Conservation (phyloP, 2,113 vertebrate genomes). For the Rattus rattus region DNA sequence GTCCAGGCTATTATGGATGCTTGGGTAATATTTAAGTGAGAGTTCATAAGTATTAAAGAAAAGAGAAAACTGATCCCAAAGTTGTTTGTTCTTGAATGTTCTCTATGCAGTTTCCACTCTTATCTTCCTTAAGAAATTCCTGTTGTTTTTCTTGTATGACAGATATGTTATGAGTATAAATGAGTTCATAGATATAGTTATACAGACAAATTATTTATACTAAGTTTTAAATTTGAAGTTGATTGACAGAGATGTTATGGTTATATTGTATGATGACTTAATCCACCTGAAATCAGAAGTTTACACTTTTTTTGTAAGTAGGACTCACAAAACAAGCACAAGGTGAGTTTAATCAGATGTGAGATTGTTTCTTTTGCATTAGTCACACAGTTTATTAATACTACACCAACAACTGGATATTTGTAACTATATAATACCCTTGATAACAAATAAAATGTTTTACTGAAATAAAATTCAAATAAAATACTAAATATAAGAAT, state of each 20-base stretch:
- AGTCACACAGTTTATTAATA: neutral
- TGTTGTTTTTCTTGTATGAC: neutral
- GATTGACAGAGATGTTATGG: neutral
- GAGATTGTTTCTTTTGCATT: neutral
- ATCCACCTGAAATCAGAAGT: neutral
- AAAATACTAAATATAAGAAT: conserved; percentile 12
- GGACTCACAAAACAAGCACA: neutral
- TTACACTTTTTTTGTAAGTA: neutral
- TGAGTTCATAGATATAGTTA: neutral
- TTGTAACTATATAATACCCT: neutral
- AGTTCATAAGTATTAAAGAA: neutral
- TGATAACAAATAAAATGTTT: neutral
- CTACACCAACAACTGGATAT: neutral
- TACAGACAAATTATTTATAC: neutral
- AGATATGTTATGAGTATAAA: neutral
- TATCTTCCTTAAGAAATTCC: neutral
- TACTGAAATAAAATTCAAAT: neutral
- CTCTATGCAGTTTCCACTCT: neutral
- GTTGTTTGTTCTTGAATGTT: neutral
- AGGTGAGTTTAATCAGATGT: neutral
- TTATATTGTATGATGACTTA: neutral
- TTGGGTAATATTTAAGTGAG: neutral
- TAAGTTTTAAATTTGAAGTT: neutral
- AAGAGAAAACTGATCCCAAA: neutral
- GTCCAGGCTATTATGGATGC: neutral